Conservation (phyloP, 2,113 vertebrate genomes). For the Psilopsiagon aymara region DNA sequence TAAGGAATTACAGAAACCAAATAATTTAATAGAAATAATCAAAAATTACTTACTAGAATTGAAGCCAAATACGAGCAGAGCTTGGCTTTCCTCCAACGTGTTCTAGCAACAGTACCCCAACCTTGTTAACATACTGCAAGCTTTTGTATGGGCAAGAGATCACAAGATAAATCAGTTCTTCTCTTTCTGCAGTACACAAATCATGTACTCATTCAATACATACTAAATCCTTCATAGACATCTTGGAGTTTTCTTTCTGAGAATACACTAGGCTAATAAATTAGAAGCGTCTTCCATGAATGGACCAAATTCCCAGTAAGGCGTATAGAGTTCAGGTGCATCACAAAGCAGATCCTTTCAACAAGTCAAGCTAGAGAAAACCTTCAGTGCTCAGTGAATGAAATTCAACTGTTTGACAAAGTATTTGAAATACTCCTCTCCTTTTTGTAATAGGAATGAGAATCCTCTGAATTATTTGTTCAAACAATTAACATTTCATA, state of each 20-base stretch:
- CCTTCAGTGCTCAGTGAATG: not conserved
- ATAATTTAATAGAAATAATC: conserved; percentile 6
- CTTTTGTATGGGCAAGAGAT: not conserved
- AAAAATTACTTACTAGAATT: not conserved
- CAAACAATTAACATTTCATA: not conserved
- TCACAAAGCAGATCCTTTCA: not conserved
- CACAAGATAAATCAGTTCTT: not conserved
- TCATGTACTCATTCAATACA: not conserved
- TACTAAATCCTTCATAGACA: not conserved
- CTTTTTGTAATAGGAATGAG: not conserved
- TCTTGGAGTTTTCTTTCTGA: not conserved
- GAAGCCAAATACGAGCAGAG: not conserved
- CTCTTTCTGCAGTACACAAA: not conserved
- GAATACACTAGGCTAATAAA: not conserved
- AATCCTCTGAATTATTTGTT: not conserved
- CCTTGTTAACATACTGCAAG: not conserved
- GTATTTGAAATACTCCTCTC: not conserved
- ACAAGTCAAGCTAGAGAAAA: not conserved
- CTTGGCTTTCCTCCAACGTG: not conserved
- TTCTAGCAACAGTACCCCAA: not conserved
- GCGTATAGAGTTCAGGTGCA: not conserved
- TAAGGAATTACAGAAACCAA: not conserved
- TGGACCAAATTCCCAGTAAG: not conserved
- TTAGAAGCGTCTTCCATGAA: not conserved
- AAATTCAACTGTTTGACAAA: not conserved